Base-by-base conservation (phyloP, 2,797 vertebrate genomes). In the Rhynchotus rufescens region DNA sequence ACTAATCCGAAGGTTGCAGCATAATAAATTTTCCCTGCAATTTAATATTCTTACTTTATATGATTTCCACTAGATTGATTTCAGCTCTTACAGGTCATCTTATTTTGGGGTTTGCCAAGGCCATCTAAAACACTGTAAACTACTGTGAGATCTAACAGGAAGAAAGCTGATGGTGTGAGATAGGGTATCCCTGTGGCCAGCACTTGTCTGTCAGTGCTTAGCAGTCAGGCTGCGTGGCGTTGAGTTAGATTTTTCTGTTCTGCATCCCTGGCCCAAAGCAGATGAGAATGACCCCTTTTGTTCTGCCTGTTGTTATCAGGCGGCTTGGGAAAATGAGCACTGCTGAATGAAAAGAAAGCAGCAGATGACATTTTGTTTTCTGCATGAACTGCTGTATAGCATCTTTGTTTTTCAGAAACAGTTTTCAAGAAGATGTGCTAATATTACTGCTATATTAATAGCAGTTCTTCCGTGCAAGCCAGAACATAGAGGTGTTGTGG, bases 351-450 rank as follows among this genome's bases (percentile, higher is more conserved):
- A 93, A 92, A 68, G 82, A 89, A 94, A 82, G 67, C 22, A 1
- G 80, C 90, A 90, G 84, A 90, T 90, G 92, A 94, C 89, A 84
- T 89, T 92, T 90, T 93, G 93, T 94, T 95, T 96, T 94, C 77
- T 92, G 54, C 67, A 20, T 10, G 47, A 84, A 19, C 79, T 52
- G 12, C 12, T 96, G 84, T 90, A 15, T 93, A 38, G 92, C 28
- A 71, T 89, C 93, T 92, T 95, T 96, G 95, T 96, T 93, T 94
- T 76, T 57, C 74, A 62, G 84, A 69, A 5, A 15, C 19, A 44
- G 28, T 69, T 90, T 94, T 87, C 67, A 51, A 92, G 68, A 90
- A 87, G 82, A 93, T 76, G 56, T 94, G 84, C 56, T 89, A 78
- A 78, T 92, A 90, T 62, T 79, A 65, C 83, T 92, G 91, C 68